Conservation (phyloP, 2,888 invertebrate genomes). For the Eilema sororculum region DNA sequence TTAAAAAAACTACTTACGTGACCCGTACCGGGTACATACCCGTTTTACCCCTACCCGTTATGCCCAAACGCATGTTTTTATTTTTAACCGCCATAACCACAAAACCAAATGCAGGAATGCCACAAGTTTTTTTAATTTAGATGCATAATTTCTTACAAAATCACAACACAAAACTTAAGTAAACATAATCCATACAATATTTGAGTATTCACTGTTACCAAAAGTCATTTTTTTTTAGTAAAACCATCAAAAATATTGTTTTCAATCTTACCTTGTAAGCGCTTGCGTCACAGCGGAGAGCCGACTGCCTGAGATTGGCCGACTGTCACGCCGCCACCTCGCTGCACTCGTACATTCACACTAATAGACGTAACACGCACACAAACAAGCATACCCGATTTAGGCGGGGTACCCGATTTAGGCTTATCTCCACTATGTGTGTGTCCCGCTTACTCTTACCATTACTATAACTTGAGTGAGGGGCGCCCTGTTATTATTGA, state of each 20-base stretch:
- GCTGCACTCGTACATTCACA: constrained; percentile 7
- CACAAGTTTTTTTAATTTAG: no score
- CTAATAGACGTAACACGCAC: constrained; percentile 13
- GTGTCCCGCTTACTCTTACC: no score
- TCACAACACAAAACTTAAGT: no score
- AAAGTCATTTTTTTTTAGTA: background rate
- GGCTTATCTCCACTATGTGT: background rate
- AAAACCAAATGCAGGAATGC: background rate
- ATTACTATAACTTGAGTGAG: no score
- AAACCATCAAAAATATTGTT: background rate
- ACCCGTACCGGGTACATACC: background rate
- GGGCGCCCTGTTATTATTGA: no score
- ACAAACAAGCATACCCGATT: constrained; percentile 7
- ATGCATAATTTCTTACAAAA: no score
- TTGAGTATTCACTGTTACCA: no score
- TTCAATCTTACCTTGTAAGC: constrained; percentile 14
- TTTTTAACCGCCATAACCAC: constrained; percentile 8
- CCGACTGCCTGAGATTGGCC: constrained; percentile 18
- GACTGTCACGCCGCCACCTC: constrained; percentile 7
- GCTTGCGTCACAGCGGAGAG: constrained; percentile 16
- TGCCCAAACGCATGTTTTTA: constrained; percentile 9
- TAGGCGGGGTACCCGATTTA: background rate
- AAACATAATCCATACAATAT: no score
- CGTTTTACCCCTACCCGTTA: constrained; percentile 17
- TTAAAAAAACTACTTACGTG: no score